These are phyloP conservation scores for Pollenia labialis DNA, from an alignment of 2,888 invertebrate species.

Conservation along the genomic window DNA sequence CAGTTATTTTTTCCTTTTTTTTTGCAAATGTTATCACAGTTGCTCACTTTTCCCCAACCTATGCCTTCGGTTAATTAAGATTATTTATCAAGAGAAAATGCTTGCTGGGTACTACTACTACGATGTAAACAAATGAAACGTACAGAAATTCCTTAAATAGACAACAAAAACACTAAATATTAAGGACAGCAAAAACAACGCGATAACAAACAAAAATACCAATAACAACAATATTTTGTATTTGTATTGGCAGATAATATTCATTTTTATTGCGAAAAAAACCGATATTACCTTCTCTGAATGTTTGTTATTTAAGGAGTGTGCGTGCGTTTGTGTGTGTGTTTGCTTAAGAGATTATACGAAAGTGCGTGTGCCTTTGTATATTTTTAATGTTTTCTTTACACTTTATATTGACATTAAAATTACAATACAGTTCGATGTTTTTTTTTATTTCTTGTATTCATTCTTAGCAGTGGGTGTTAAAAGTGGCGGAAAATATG, in stretches of 20 bases:
- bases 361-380: neutral
- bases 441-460: slow-evolving; percentile 21
- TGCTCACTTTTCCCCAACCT: too few species aligned
- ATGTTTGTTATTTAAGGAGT: slow-evolving; percentile 1
- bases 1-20: too few species aligned
- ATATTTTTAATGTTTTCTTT: slow-evolving; percentile 41
- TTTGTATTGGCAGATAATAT: slow-evolving; percentile 45
- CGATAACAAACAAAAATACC: neutral
- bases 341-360: neutral
- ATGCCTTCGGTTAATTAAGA: too few species aligned
- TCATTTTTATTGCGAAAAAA: slow-evolving; percentile 31
- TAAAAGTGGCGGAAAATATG: neutral
- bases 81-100: neutral
- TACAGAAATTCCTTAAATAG: slow-evolving; percentile 16
- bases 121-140: neutral
- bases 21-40: too few species aligned
- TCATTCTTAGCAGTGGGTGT: slow-evolving; percentile 6
- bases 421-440: slow-evolving; percentile 35
- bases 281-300: slow-evolving; percentile 16
- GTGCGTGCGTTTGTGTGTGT: slow-evolving; percentile 3
- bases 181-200: neutral
- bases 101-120: neutral
- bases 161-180: slow-evolving; percentile 4
- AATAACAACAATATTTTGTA: slow-evolving; percentile 31
- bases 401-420: slow-evolving; percentile 57